Conservation (phyloP, 2,797 vertebrate genomes). For the Megaceryle alcyon region DNA sequence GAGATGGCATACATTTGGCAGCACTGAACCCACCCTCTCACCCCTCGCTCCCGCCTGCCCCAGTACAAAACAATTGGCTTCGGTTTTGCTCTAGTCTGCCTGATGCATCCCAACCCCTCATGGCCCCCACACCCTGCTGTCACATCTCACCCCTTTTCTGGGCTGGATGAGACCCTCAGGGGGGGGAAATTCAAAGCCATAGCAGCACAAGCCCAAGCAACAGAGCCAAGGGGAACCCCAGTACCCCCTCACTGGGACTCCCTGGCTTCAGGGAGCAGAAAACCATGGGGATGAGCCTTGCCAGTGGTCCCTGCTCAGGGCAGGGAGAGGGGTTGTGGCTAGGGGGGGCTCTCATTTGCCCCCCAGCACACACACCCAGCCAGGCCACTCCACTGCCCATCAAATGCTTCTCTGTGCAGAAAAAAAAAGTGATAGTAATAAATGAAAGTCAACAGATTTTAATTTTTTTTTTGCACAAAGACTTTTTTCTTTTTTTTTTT, state of each 20-base stretch:
- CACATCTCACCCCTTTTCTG: not conserved
- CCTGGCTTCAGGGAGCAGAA: not conserved
- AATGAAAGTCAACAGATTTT: slow-evolving; percentile 49
- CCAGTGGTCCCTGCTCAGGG: not conserved
- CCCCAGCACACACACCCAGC: not conserved
- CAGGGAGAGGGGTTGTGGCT: not conserved
- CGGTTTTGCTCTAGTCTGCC: not conserved
- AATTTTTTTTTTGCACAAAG: slow-evolving; percentile 56
- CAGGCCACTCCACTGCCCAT: not conserved
- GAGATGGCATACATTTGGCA: not conserved
- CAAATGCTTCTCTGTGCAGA: slow-evolving; percentile 67
- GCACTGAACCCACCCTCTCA: not conserved
- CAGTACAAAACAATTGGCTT: slow-evolving; percentile 6
- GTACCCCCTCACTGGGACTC: not conserved
- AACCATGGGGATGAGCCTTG: not conserved
- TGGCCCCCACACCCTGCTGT: not conserved
- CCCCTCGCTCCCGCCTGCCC: not conserved
- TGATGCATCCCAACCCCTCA: not conserved
- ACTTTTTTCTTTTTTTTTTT: not conserved
- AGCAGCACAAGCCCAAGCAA: not conserved
- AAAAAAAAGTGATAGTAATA: slow-evolving; percentile 47
- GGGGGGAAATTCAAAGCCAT: not conserved
- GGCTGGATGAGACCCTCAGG: not conserved
- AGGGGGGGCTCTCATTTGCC: not conserved
- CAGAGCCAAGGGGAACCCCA: not conserved